Evolutionary conservation across 2,888 invertebrate species (phyloP).

Genomic region (Eurytoma adleriae): DNA sequence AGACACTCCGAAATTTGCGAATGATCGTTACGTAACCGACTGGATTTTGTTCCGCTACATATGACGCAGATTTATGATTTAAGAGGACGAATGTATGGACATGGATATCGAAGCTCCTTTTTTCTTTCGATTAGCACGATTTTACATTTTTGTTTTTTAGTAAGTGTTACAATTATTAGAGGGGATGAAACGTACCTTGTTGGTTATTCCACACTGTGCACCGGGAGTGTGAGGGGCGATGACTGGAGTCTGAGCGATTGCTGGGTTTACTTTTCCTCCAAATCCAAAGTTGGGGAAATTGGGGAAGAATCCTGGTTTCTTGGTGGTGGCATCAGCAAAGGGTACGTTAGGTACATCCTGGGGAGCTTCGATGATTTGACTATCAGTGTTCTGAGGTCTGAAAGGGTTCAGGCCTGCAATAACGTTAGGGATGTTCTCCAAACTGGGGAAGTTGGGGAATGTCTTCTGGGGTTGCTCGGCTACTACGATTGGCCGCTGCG

Average conservation of each 20-base stretch:
- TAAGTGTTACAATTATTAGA: no score
- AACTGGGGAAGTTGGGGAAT: slow-evolving; percentile 28
- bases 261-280: slow-evolving; percentile 27
- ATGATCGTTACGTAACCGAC: not conserved
- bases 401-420: slow-evolving; percentile 25
- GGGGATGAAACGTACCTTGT: slow-evolving; percentile 68
- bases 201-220: slow-evolving; percentile 73
- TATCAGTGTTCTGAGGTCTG: slow-evolving; percentile 36
- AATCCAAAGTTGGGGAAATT: slow-evolving; percentile 62
- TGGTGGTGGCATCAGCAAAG: slow-evolving; percentile 27
- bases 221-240: slow-evolving; percentile 65
- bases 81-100: slow-evolving; percentile 6
- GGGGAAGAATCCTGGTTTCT: slow-evolving; percentile 39
- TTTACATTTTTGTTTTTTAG: not conserved
- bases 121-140: not conserved
- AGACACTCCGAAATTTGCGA: slow-evolving; percentile 11
- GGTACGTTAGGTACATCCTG: slow-evolving; percentile 5
- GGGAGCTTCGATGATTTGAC: slow-evolving; percentile 10
- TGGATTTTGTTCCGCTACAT: slow-evolving; percentile 1
- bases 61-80: slow-evolving; percentile 14
- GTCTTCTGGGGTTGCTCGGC: slow-evolving; percentile 21
- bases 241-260: slow-evolving; percentile 21
- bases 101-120: not conserved
- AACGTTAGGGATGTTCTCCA: slow-evolving; percentile 36
- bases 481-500: not conserved